Evolutionary conservation across 2,888 invertebrate genomes (phyloP).

Genomic region (Camptogramma bilineatum): DNA sequence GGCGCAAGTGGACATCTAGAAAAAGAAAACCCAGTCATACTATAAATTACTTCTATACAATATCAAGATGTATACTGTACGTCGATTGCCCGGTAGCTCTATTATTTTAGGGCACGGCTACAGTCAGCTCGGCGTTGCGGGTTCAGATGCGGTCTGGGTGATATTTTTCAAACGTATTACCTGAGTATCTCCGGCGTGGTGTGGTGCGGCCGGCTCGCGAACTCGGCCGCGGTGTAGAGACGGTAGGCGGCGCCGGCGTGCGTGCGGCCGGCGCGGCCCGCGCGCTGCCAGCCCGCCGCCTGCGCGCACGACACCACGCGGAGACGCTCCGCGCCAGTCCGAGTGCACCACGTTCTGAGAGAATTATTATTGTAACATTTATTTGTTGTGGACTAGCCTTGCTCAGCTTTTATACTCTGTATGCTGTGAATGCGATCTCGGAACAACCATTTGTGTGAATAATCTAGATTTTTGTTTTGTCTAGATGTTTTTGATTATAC

Average conservation of each 20-base stretch:
- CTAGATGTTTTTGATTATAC: no score
- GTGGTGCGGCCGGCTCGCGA: constrained; percentile 88
- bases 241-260: constrained; percentile 94
- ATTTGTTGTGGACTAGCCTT: no score
- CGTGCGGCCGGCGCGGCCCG: constrained; percentile 96
- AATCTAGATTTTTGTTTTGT: no score
- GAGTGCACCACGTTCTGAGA: constrained; percentile 90
- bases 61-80: no score
- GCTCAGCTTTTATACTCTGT: no score
- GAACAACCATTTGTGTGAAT: no score
- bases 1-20: constrained; percentile 86
- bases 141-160: no score
- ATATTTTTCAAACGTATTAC: constrained; percentile 55
- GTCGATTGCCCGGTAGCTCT: no score
- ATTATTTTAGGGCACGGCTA: no score
- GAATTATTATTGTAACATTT: background rate
- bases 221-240: constrained; percentile 92
- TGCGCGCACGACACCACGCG: constrained; percentile 93
- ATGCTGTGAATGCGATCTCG: no score
- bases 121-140: no score
- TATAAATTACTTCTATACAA: background rate
- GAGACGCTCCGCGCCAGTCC: constrained; percentile 93
- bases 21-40: background rate
- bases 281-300: constrained; percentile 97
- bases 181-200: constrained; percentile 93